Conservation (phyloP, 2,113 vertebrate genomes). For the Ahaetulla prasina region DNA sequence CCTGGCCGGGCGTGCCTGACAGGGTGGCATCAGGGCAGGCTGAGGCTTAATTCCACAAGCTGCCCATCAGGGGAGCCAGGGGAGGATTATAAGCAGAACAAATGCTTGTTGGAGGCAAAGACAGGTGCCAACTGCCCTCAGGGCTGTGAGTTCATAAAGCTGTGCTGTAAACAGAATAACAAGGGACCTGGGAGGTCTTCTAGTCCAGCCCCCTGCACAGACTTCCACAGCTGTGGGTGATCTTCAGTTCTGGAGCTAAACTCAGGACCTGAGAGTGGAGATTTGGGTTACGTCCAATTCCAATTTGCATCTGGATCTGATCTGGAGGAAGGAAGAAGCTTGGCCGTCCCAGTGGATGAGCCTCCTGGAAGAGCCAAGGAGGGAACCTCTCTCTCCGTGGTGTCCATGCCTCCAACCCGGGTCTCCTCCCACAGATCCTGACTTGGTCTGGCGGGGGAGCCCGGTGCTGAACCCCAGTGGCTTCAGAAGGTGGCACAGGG, state of each 20-base stretch:
- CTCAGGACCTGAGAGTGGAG: neutral
- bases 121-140: no score
- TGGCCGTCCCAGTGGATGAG: neutral
- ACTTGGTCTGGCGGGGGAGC: neutral
- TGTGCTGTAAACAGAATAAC: no score
- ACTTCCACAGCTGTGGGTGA: neutral
- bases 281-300: no score
- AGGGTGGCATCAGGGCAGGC: no score
- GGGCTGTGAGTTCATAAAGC: rapidly evolving
- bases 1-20: no score
- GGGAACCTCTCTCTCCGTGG: neutral
- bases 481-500: neutral
- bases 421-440: neutral
- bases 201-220: no score
- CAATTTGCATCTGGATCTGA: neutral
- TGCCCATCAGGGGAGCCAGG: no score
- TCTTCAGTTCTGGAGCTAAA: neutral
- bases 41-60: no score
- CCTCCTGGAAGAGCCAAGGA: neutral
- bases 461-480: no score
- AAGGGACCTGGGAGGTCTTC: no score
- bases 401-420: neutral
- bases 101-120: no score
- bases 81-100: no score
- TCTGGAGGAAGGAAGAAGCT: neutral